A percentile compares a stretch with the other conserved stretches of the same genome.
Evolutionary conservation across 2,113 vertebrate species (phyloP).

Genomic region (Nibea albiflora): DNA sequence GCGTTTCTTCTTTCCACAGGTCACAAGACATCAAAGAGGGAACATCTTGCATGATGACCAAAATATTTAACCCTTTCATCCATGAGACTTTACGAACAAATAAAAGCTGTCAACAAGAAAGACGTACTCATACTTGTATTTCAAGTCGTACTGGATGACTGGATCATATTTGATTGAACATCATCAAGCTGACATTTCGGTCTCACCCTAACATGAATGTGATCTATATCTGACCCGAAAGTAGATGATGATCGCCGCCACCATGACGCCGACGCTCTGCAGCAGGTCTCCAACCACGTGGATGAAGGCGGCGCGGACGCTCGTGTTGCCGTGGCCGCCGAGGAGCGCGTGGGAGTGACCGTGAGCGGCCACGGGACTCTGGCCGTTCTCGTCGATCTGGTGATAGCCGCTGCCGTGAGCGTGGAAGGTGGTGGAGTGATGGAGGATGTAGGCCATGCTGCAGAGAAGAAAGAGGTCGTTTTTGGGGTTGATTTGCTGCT

Average conservation of each 20-base stretch:
- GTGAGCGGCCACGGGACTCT: constrained; percentile 65
- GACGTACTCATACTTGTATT: background rate
- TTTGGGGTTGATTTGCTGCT: no score
- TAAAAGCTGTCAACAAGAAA: background rate
- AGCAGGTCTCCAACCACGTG: constrained; percentile 96
- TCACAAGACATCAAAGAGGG: constrained; percentile 1
- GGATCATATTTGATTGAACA: background rate
- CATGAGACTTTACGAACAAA: background rate
- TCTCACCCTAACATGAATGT: constrained; percentile 48
- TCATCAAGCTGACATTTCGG: constrained; percentile 13
- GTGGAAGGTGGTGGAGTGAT: constrained; percentile 89
- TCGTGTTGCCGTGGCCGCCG: constrained; percentile 89
- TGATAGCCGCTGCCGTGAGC: constrained; percentile 88
- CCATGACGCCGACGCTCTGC: constrained; percentile 94
- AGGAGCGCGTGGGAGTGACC: constrained; percentile 75
- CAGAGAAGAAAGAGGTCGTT: background rate
- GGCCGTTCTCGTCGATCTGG: constrained; percentile 87
- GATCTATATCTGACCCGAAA: constrained; percentile 89
- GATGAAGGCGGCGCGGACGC: constrained; percentile 93
- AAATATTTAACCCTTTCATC: background rate
- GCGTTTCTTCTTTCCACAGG: constrained; percentile 23
- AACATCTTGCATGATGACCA: constrained; percentile 25
- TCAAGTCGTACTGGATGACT: background rate
- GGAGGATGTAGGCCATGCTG: constrained; percentile 98
- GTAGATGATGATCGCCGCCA: constrained; percentile 94